A percentile compares a stretch with the other conserved stretches of the same genome.
These are phyloP conservation scores for Synanthedon vespiformis DNA, from an alignment of 2,888 invertebrate species.

Conservation along the genomic window DNA sequence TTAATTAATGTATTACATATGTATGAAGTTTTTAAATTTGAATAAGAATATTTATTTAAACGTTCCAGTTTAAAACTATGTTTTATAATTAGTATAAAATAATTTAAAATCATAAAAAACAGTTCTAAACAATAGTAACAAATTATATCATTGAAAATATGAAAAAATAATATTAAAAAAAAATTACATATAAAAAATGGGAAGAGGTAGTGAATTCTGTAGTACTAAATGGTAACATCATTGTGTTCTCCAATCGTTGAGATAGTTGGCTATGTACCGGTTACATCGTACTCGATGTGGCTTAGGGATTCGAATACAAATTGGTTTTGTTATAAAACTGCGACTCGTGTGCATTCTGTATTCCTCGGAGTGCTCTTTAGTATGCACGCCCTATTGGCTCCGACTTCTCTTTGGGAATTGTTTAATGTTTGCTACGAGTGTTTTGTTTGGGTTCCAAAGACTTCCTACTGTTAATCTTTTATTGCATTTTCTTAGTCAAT, in stretches of 20 bases:
- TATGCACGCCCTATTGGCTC: constrained; percentile 15
- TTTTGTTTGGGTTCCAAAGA: neutral
- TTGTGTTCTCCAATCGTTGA: constrained; percentile 7
- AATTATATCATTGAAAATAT: too few relatives aligned
- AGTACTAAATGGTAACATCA: constrained; percentile 5
- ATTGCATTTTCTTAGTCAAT: neutral
- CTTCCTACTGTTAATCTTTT: neutral
- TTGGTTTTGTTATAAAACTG: constrained; percentile 58
- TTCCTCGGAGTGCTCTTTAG: constrained; percentile 24
- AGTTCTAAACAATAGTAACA: too few relatives aligned
- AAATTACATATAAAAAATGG: neutral
- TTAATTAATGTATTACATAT: too few relatives aligned
- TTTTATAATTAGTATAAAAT: too few relatives aligned
- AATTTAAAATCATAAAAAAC: too few relatives aligned
- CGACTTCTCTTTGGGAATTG: neutral
- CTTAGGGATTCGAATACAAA: constrained; percentile 49
- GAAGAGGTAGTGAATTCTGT: neutral
- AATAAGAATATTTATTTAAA: too few relatives aligned
- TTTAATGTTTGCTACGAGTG: neutral
- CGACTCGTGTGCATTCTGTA: constrained; percentile 31
- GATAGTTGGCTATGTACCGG: constrained; percentile 8
- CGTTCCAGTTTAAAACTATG: too few relatives aligned
- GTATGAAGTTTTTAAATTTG: too few relatives aligned
- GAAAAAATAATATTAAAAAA: too few relatives aligned
- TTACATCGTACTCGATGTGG: neutral